Base-by-base conservation (phyloP, 2,113 vertebrate genomes). In the Suncus etruscus region DNA sequence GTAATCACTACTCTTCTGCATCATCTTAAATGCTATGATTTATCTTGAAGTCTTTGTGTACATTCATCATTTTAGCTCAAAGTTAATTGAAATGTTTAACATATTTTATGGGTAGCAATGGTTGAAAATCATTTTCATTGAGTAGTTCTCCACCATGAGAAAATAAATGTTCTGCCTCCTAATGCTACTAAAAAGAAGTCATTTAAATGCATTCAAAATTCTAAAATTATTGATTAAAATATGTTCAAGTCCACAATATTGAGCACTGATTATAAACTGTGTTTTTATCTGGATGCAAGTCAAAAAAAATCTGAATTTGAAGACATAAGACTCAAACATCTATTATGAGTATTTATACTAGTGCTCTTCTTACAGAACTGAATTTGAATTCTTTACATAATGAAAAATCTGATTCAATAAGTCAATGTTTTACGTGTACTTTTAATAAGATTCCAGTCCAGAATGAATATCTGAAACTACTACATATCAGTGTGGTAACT, bases 231-330 rank as follows among this genome's bases (percentile, higher is more conserved):
- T 11, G 16, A 48, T 68, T 75, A 22, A 73, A 93, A 45, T 2
- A 10, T 20, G 16, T 65, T 74, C 58, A 10, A 48, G 68, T 32
- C 68, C 15, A 93, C 79, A n/a, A 73, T n/a, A 74, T 6, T 74
- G 32, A 89, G 47, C 45, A 31, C 16, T 22, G 75, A 58, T 24
- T 86, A 61, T 12, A 79, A 85, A 85, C 72, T 39, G 47, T 32
- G 11, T 47, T 47, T 51, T 77, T 93, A 75, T 22, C 45, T 51
- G 25, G 70, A 83, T 86, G 20, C 70, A 86, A 77, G 63, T 70
- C 31, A 65, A 22, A 86, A 77, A 61, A 90, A 39, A 77, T 77
- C 45, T 63, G 51, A 86, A 86, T 86, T 74, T 76, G 48, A 76
- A 81, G 27, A 70, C 31, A 45, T 69, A 29, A 75, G 31, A 77